Percentiles rank a stretch among this genome's conserved stretches.
Conservation (phyloP, 2,797 vertebrate genomes). For the Ptychadena robeensis region DNA sequence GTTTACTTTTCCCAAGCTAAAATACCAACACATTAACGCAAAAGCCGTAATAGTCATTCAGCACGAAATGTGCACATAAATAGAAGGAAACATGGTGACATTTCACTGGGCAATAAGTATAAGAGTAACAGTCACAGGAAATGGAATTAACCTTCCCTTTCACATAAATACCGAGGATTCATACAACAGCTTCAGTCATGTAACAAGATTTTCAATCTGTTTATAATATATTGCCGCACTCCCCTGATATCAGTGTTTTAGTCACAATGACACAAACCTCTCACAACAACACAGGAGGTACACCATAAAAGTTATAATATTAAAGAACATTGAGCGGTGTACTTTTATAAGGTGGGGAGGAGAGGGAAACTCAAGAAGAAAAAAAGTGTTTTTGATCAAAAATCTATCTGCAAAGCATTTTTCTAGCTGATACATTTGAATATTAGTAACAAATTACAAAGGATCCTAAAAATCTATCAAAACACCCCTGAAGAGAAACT, state of each 20-base stretch:
- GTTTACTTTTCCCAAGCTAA: background rate
- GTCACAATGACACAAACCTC: background rate
- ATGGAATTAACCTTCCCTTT: slow-evolving; percentile 4
- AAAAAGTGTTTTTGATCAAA: no score
- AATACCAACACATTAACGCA: slow-evolving; percentile 11
- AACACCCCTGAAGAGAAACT: no score
- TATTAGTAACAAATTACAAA: no score
- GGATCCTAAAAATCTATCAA: no score
- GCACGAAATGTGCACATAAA: slow-evolving; percentile 27
- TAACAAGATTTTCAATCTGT: background rate
- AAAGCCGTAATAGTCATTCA: slow-evolving; percentile 24
- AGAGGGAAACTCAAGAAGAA: no score
- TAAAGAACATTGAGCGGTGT: no score
- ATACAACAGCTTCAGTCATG: background rate
- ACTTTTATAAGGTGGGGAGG: no score
- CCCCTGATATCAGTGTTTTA: no score
- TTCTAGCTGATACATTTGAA: no score
- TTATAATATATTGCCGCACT: background rate
- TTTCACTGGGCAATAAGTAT: slow-evolving; percentile 12
- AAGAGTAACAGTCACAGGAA: slow-evolving; percentile 13
- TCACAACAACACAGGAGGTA: background rate
- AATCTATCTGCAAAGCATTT: no score
- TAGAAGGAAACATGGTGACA: slow-evolving; percentile 24
- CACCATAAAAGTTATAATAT: background rate
- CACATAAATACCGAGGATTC: background rate